Conservation (phyloP, 2,888 invertebrate genomes). For the Eudiplozoon nipponicum region DNA sequence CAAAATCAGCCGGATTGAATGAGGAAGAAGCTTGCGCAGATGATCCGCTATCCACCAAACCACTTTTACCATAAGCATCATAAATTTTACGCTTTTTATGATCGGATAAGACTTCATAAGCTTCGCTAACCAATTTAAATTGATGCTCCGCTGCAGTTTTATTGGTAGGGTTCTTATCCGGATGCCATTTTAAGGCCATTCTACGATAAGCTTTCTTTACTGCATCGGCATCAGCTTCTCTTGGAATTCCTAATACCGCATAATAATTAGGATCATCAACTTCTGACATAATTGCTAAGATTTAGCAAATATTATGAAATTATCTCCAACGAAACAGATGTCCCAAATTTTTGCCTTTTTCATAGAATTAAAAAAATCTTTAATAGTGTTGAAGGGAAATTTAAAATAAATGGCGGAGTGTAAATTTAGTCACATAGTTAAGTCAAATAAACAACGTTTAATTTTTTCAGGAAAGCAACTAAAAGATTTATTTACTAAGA, state of each 20-base stretch:
- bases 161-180: conserved; percentile 88
- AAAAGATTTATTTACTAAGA: no score
- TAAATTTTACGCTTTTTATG: conserved; percentile 67
- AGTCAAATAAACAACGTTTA: no score
- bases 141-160: conserved; percentile 68
- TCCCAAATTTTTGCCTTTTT: no score
- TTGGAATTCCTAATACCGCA: conserved; percentile 51
- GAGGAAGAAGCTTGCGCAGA: neutral
- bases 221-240: conserved; percentile 45
- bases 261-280: no score
- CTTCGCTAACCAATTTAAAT: conserved; percentile 91
- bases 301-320: no score
- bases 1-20: neutral
- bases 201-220: conserved; percentile 95
- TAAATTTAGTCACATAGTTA: no score
- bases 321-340: no score
- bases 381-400: no score
- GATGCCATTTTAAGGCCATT: conserved; percentile 91
- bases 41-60: conserved; percentile 32
- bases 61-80: conserved; percentile 75
- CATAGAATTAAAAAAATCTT: no score
- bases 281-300: no score
- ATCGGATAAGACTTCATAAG: conserved; percentile 88
- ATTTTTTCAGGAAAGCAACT: no score
- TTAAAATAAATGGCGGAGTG: no score